Evolutionary conservation across 2,113 vertebrate genomes (phyloP), one percentile per base, ranked within the genome.

Genomic region (Campylomormyrus tamandua): DNA sequence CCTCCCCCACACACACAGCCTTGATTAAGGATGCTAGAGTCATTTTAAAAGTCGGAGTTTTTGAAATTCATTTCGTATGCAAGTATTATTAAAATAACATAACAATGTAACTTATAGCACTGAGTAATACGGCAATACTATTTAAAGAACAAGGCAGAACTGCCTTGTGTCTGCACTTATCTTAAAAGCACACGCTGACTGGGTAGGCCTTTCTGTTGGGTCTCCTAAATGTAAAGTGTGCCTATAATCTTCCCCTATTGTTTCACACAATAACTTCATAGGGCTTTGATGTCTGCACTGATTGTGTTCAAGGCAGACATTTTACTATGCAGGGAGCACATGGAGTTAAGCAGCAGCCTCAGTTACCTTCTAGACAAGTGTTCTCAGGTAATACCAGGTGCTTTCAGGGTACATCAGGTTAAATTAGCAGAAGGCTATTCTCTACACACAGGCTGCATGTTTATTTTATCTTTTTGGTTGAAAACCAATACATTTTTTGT

Each of bases 201-300:
- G 31, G 13, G 52, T 6, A 89, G 74, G 39, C 27, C 50, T 42
- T 85, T 89, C 53, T 62, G 39, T 11, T 35, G 45, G 87, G 21
- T 21, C 39, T 39, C 39, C 21, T 85, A 46, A 49, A 27, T 62
- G 80, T 45, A 62, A 84, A 85, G 52, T 89, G 80, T 62, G 53
- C n/a, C 62, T 85, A 85, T 85, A 89, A 85, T 46, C 89, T 62
- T 85, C 35, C 52, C 24, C 89, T 31, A 85, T 85, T 89, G 89
- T 89, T 62, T 89, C 52, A 46, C 35, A 89, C 87, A 85, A 85
- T 53, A 62, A 58, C 87, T 83, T 58, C 53, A 58, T 46, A 42
- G 80, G 39, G 52, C 89, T 85, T 89, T 89, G 80, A 88, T n/a
- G 77, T 89, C 39, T 31, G 2, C 15, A 13, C 84, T 46, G 85